Base-by-base conservation (phyloP, 2,888 invertebrate species). In the Melinaea marsaeus region DNA sequence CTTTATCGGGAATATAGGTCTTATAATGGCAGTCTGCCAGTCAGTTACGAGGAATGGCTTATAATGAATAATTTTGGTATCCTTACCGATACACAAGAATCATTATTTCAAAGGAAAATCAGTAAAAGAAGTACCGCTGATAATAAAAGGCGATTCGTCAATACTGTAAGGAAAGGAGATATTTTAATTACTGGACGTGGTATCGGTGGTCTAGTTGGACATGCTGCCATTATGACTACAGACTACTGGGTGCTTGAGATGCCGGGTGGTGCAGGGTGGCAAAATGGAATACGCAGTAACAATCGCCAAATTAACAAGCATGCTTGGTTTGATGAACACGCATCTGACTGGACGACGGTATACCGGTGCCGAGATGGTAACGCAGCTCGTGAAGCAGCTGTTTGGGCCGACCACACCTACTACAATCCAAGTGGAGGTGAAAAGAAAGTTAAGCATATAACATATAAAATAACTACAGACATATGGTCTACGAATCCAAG, bases 21-120 rank as follows among this genome's bases (percentile, higher is more conserved):
- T 35, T 59, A 74, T 67, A 82, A 85, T 67, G 73, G 58, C 47
- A 79, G 70, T 61, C 61, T 74, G 22, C 75, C 76, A 63, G 74
- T 81, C 72, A 80, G 77, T 77, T 86, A 86, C 71, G 69, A 75
- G 37, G 81, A 86, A 69, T 86, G 85, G 80, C 78, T 86, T 48
- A 73, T 85, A 66, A 74, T 83, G 71, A 85, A 85, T 71, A 81
- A 85, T 75, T 87, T 80, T 64, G 81, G 82, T 11, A 72, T 85
- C 72, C 70, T 83, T 34, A 60, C 72, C 34, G 84, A 85, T 70
- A 84, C 82, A 58, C 79, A 82, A 48, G 80, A 83, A 71, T 83
- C 83, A 58, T 70, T 85, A 67, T 80, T 80, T 51, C 68, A 76
- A 55, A 79, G 69, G 66, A 85, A 84, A 79, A 81, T 81, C 46